Conservation (phyloP, 2,888 invertebrate species). For the Nemotelus pantherinus region DNA sequence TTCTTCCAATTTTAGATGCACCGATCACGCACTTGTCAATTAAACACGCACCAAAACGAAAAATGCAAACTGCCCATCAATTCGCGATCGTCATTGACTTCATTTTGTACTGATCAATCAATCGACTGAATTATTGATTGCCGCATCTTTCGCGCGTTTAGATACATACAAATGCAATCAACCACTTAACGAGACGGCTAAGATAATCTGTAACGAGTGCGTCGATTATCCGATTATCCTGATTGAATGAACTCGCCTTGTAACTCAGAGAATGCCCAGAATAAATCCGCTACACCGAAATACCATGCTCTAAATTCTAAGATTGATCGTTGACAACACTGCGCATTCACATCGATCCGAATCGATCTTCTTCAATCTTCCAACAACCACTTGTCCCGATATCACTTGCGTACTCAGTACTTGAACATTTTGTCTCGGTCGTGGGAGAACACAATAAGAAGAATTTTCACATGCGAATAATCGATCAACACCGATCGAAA, state of each 20-base stretch:
- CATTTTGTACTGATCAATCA: constrained; percentile 3
- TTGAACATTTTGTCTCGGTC: not conserved
- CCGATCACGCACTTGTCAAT: constrained; percentile 37
- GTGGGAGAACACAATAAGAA: constrained; percentile 22
- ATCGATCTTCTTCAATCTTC: constrained; percentile 5
- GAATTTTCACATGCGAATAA: constrained; percentile 30
- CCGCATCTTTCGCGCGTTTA: not conserved
- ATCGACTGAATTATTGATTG: not conserved
- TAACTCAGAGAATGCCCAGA: constrained; percentile 42
- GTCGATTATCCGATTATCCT: constrained; percentile 45
- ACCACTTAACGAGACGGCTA: too few species aligned
- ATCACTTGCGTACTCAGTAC: not conserved
- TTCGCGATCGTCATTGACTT: constrained; percentile 25
- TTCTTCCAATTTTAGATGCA: constrained; percentile 43
- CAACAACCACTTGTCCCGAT: not conserved
- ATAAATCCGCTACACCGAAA: constrained; percentile 47
- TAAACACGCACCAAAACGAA: constrained; percentile 9
- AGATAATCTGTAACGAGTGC: constrained; percentile 12
- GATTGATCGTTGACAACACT: constrained; percentile 44
- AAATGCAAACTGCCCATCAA: constrained; percentile 11
- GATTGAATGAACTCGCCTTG: constrained; percentile 46
- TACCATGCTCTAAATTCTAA: constrained; percentile 49
- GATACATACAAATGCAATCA: too few species aligned
- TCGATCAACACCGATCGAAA: constrained; percentile 31
- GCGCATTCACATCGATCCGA: constrained; percentile 24